Evolutionary conservation across 2,113 vertebrate genomes (phyloP).

Genomic region (Rostratula benghalensis): DNA sequence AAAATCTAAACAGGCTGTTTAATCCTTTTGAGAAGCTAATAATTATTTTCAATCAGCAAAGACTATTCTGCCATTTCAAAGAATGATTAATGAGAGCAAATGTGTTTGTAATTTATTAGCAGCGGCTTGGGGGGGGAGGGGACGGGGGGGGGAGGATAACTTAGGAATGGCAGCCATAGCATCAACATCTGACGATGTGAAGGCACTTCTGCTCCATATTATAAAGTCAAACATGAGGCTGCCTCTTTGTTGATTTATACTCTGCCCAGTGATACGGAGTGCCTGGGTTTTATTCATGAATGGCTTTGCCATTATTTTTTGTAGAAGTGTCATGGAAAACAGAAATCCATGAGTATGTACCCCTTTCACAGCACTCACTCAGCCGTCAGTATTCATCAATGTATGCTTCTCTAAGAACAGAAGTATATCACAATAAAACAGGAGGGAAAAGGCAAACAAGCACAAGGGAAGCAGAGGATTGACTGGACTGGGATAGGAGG

Average conservation of each 20-base stretch:
- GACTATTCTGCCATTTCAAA: slow-evolving; percentile 73
- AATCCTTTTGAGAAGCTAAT: slow-evolving; percentile 75
- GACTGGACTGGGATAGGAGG: slow-evolving; percentile 5
- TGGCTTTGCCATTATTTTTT: slow-evolving; percentile 30
- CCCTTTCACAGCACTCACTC: neutral
- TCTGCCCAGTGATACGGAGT: neutral
- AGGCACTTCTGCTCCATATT: slow-evolving; percentile 52
- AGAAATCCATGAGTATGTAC: neutral
- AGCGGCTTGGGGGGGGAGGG: neutral
- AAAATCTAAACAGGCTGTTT: slow-evolving; percentile 75
- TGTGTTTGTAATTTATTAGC: slow-evolving; percentile 66
- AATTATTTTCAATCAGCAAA: slow-evolving; percentile 79
- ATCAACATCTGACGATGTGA: slow-evolving; percentile 54
- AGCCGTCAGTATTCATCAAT: neutral
- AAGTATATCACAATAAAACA: slow-evolving; percentile 38
- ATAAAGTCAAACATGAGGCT: slow-evolving; percentile 51
- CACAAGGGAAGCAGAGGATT: neutral
- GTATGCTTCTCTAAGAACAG: neutral
- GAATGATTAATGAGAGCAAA: slow-evolving; percentile 75
- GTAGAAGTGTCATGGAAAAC: neutral
- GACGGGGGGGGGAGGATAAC: neutral
- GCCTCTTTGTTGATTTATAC: slow-evolving; percentile 54
- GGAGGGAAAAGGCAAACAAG: slow-evolving; percentile 12
- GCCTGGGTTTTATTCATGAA: slow-evolving; percentile 47
- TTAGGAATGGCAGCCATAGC: slow-evolving; percentile 35